These are phyloP conservation scores for Serrognathus titanus DNA, from an alignment of 2,888 invertebrate species.

Conservation along the genomic window DNA sequence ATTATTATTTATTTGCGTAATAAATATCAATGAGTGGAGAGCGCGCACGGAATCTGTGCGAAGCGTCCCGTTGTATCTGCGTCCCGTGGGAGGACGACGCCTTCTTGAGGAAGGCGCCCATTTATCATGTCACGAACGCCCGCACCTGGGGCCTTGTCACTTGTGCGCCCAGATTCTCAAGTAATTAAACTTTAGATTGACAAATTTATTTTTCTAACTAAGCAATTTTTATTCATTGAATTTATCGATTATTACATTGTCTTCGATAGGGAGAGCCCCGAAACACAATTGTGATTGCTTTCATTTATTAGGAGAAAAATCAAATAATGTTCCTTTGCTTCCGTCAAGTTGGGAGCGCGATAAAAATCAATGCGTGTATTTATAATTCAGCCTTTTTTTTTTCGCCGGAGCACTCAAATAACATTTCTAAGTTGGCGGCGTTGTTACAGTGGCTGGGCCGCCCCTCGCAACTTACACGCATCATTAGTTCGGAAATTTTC, in stretches of 20 bases:
- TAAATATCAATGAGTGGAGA: constrained; percentile 45
- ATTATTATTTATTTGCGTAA: constrained; percentile 47
- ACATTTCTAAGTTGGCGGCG: background rate
- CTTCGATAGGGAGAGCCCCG: background rate
- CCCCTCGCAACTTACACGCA: constrained; percentile 24
- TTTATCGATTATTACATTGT: constrained; percentile 11
- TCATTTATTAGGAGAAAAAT: too few relatives aligned
- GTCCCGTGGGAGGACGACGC: constrained; percentile 17
- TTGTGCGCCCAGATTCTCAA: constrained; percentile 29
- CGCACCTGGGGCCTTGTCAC: constrained; percentile 35
- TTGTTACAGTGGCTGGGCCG: background rate
- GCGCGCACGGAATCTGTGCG: constrained; percentile 29
- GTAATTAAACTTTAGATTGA: constrained; percentile 46
- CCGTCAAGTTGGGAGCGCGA: too few relatives aligned
- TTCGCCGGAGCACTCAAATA: background rate
- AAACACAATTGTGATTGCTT: too few relatives aligned
- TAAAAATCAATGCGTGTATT: constrained; percentile 1
- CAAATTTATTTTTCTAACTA: constrained; percentile 29
- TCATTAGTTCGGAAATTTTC: constrained; percentile 27
- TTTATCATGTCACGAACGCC: constrained; percentile 27
- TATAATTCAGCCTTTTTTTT: background rate
- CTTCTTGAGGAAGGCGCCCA: constrained; percentile 20
- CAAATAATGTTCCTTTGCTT: too few relatives aligned
- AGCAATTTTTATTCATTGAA: constrained; percentile 35
- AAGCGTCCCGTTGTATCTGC: constrained; percentile 12